These are phyloP conservation scores for Geodia barretti DNA, from an alignment of 37 sponge, comb jelly and placozoan species.

Conservation along the genomic window DNA sequence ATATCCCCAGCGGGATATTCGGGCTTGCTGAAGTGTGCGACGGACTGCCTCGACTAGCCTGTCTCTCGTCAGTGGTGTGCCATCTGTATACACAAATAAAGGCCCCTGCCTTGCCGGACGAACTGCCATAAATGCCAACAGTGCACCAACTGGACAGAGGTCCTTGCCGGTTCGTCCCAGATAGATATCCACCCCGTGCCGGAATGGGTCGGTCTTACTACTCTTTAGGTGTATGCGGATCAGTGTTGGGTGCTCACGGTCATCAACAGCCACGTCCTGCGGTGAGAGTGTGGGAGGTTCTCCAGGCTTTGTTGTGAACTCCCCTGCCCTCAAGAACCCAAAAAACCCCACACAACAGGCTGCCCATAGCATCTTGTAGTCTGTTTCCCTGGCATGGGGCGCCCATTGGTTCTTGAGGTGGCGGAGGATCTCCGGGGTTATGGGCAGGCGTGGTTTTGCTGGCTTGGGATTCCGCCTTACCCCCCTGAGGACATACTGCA, in stretches of 20 bases:
- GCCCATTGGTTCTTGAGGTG: constrained; percentile 2
- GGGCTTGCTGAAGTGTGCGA: background rate
- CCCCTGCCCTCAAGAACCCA: constrained; percentile 44
- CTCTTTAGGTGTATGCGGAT: constrained; percentile 5
- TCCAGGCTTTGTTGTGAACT: constrained; percentile 4
- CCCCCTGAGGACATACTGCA: background rate
- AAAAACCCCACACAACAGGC: constrained; percentile 44
- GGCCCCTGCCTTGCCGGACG: constrained; percentile 9
- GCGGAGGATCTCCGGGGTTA: constrained; percentile 52
- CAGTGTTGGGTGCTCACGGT: constrained; percentile 1
- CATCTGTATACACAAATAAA: constrained; percentile 30
- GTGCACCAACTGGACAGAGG: constrained; percentile 34
- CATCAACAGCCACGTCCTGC: constrained; percentile 17
- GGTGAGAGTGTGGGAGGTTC: background rate
- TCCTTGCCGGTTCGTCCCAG: constrained; percentile 5
- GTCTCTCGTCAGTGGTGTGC: constrained; percentile 6
- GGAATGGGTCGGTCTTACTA: constrained; percentile 19
- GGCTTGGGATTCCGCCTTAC: constrained; percentile 10
- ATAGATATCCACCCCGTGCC: background rate
- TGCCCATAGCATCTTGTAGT: constrained; percentile 38
- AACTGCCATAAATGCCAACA: constrained; percentile 18
- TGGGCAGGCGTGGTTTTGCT: constrained; percentile 35
- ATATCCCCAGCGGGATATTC: background rate
- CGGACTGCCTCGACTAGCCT: constrained; percentile 7
- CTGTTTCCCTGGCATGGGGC: background rate